Base-by-base conservation (phyloP, 2,888 invertebrate genomes). In the Syrphus vitripennis region DNA sequence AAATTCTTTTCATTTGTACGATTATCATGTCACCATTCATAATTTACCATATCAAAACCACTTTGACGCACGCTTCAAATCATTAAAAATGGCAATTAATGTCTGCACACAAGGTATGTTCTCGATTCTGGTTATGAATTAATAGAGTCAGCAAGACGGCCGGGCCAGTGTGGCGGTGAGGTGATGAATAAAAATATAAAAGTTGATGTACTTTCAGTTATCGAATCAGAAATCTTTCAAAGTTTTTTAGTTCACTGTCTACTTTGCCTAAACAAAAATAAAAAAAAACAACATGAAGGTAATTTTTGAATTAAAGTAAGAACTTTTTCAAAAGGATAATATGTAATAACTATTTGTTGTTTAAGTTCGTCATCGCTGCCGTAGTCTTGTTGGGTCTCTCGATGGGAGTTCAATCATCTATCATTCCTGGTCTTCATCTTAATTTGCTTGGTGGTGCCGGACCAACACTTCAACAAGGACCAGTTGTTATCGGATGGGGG, bases 351-450 rank as follows among this genome's bases (percentile, higher is more conserved):
- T 19, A 10, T 34, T 88, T 89, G 7, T 48, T 77, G 3, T 21
- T 88, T 0, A 83, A 91, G 91, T 91, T 91, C 90, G 90, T 88
- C 81, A 74, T 89, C 65, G n/a, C 40, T 88, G 89, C 89, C 89
- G 90, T 90, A 90, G 91, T 91, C 90, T 88, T 91, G 89, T 90
- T 91, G 88, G 90, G 90, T 74, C 88, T 91, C 83, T 89, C 90
- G 84, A 88, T 90, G 88, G 90, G 90, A 88, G 91, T 90, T 55
- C 90, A 91, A 88, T 90, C 92, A 76, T 92, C 92, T 21, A 87
- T 90, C 12, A 80, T 80, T 29, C 19, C 74, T 31, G 55, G 65
- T 29, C 26, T 65, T 2, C n/a, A 7, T 34, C n/a, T 65, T 5
- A 65, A 65, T 34, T 57, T 40, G 1, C 24, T 71, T 50, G 78